Evolutionary conservation across 2,113 vertebrate species (phyloP), one percentile per base, ranked within the genome.

Genomic region (Eptesicus fuscus): DNA sequence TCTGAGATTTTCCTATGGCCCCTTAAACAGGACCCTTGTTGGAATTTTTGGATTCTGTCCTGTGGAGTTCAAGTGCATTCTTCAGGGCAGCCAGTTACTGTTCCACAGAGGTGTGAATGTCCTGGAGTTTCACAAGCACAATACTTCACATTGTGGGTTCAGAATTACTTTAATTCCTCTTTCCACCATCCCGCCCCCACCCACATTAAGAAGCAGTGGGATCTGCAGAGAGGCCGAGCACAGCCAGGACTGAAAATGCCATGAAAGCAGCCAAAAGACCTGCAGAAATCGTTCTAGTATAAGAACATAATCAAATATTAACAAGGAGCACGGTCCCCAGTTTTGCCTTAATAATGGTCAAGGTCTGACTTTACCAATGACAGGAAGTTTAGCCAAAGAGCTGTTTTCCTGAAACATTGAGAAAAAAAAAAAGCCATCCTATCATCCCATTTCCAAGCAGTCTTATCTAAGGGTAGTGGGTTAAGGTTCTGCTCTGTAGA

Each of bases 61-160:
- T 17, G 0, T 65, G 30, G 82, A 88, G 92, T 90, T 95, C 84
- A 95, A 96, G 86, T 89, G 65, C 94, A 95, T 94, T 95, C 93
- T 97, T 94, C 25, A 87, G 63, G 93, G 61, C 90, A 96, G 90
- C n/a, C 71, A 80, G 63, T 91, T 87, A 32, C 86, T 77, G 71
- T 78, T 93, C 88, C 97, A 71, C 74, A 95, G 93, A 97, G 77
- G 84, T 96, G 91, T 95, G 91, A 97, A 96, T 40, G n/a, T 80
- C 42, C 78, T 17, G 77, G 74, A 91, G 92, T 87, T 90, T 91
- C 78, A 83, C 14, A 74, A 77, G 88, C 86, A 97, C 95, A 95
- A 93, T 94, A 65, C 82, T 95, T 95, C 79, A 59, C n/a, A 96
- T 80, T 90, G 93, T 89, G 18, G 17, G 25, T 53, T 80, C 89